Conservation (phyloP, 30 jellyfish, hydroid and myxozoan species). For the Aurelia aurita region DNA sequence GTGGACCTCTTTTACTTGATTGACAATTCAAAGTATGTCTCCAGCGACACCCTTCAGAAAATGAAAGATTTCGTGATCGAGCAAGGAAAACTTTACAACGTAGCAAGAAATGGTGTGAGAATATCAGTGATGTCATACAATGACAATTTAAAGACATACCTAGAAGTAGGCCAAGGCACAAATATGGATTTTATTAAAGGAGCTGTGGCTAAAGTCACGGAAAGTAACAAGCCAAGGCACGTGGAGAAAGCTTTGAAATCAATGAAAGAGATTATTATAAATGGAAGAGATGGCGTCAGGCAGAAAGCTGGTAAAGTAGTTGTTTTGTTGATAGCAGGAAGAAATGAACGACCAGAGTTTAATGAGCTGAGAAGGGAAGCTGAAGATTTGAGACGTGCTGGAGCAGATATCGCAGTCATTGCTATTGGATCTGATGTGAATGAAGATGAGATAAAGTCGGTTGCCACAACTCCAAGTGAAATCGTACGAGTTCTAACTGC, state of each 20-base stretch:
- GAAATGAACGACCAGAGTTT: not conserved
- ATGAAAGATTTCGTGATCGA: constrained; percentile 36
- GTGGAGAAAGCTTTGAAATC: constrained; percentile 15
- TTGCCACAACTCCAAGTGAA: constrained; percentile 4
- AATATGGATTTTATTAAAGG: not conserved
- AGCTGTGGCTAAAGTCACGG: constrained; percentile 12
- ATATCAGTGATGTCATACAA: constrained; percentile 34
- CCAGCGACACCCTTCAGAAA: constrained; percentile 6
- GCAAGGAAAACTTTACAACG: constrained; percentile 14
- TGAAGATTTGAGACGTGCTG: constrained; percentile 1
- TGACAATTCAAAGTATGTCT: constrained; percentile 35
- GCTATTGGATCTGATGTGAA: constrained; percentile 49
- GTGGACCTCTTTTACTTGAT: constrained; percentile 52
- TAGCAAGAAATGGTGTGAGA: not conserved
- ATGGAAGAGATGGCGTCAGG: constrained; percentile 19
- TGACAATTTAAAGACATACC: not conserved
- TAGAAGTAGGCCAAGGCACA: constrained; percentile 18
- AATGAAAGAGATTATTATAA: not conserved
- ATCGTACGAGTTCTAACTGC: constrained; percentile 1
- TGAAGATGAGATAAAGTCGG: constrained; percentile 8
- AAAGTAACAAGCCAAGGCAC: constrained; percentile 30
- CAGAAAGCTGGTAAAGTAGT: constrained; percentile 41
- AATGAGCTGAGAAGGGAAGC: constrained; percentile 10
- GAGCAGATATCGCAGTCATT: constrained; percentile 31
- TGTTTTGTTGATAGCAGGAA: constrained; percentile 28